Base-by-base conservation (phyloP, 2,113 vertebrate species). In the Gavia stellata region DNA sequence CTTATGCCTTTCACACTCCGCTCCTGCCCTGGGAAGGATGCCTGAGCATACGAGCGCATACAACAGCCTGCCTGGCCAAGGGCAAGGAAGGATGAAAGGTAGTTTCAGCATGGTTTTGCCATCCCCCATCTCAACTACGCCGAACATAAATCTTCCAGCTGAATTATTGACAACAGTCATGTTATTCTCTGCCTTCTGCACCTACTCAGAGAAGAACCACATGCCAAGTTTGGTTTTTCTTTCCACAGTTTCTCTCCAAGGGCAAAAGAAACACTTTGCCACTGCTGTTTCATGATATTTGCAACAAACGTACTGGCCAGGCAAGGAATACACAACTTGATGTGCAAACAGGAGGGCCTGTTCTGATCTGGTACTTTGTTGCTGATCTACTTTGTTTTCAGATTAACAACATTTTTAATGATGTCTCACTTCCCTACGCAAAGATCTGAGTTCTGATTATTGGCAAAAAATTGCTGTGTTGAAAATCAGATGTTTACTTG, bases 31-130 rank as follows among this genome's bases (percentile, higher is more conserved):
- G n/a, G 9, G 28, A 45, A 62, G 19, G 19, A 49, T 34, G 24
- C 9, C 67, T 56, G 40, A 81, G 19, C 10, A 2, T 9, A 29
- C 0, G 6, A 67, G 17, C 2, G 0, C 17, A 3, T 17, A 17
- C 33, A 74, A 40, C 61, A 75, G 10, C 14, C 62, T 38, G 25
- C 42, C 38, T n/a, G 38, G 33, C 5, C 52, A 40, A 81, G 70
- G 58, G 36, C 47, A 61, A 65, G 29, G 45, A 13, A 45, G 28
- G 31, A 33, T 3, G 0, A 73, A 66, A 75, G 3, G 26, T 10
- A 87, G 33, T 50, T 70, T 87, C 45, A 75, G 56, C 31, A 67
- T 20, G 23, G 11, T 10, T 87, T 84, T 90, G 28, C 36, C 33
- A 36, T 42, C 21, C 23, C 17, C 56, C 52, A 38, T 52, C 63